Evolutionary conservation across 2,797 vertebrate species (phyloP).

Genomic region (Premnoplex brunnescens): DNA sequence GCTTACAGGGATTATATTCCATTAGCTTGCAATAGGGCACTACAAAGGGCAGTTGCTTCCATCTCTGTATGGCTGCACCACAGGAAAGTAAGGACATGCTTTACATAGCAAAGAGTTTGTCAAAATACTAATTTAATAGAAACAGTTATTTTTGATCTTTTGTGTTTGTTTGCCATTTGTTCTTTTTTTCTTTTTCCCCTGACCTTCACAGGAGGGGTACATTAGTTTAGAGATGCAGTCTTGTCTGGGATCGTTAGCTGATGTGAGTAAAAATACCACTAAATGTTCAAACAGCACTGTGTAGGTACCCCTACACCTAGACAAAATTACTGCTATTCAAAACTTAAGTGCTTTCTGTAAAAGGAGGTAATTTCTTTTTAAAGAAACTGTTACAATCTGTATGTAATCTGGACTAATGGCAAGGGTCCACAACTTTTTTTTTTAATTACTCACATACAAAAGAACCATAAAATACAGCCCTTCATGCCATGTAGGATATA

Average conservation of each 20-base stretch:
- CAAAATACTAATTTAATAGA: background rate
- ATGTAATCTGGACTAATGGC: background rate
- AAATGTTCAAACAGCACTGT: background rate
- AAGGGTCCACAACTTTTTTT: background rate
- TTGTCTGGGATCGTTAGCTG: background rate
- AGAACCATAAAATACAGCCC: background rate
- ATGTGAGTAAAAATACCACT: background rate
- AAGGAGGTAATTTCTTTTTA: background rate
- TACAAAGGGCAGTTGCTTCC: background rate
- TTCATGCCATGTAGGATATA: rapidly evolving
- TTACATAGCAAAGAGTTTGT: background rate
- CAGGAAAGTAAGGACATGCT: background rate
- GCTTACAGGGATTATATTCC: background rate
- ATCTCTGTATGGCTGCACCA: background rate
- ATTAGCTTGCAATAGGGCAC: background rate
- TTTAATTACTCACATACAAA: background rate
- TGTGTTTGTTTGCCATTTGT: background rate
- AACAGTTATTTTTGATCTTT: background rate
- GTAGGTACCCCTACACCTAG: background rate
- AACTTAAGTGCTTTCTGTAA: background rate
- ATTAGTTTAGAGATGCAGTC: background rate
- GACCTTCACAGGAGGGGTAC: background rate
- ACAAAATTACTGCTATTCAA: background rate
- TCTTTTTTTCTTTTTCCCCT: background rate
- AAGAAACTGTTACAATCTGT: background rate